Conservation (phyloP, 2,797 vertebrate species). For the Uromys caudimaculatus region DNA sequence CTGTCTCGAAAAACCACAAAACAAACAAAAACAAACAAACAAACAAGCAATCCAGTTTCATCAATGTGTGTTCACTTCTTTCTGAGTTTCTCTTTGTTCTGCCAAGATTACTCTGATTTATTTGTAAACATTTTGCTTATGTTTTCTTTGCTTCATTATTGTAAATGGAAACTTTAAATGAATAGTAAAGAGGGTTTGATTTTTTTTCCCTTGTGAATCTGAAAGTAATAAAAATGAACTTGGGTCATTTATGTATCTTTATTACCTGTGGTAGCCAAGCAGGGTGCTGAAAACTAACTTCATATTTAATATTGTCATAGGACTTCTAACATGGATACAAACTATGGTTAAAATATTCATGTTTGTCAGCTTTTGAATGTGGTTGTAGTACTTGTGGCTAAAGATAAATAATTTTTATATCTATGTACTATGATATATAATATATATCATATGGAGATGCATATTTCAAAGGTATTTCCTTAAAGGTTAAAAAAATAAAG, state of each 20-base stretch:
- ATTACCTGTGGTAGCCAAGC: background rate
- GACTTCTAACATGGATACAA: conserved; percentile 4
- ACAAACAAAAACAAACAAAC: too few species aligned
- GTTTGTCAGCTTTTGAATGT: background rate
- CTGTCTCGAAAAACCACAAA: too few species aligned
- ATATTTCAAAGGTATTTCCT: background rate
- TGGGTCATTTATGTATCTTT: background rate
- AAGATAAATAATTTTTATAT: conserved; percentile 6
- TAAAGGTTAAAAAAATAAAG: conserved; percentile 19
- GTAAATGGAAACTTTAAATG: conserved; percentile 44
- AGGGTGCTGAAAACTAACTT: background rate
- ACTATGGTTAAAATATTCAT: background rate
- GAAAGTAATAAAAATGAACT: conserved; percentile 50
- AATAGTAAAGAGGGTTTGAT: background rate
- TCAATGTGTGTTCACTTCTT: background rate
- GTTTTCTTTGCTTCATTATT: conserved; percentile 1
- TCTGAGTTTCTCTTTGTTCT: conserved; percentile 1
- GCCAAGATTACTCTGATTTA: background rate
- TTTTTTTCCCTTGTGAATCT: background rate
- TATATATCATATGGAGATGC: background rate
- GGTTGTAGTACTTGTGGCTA: background rate
- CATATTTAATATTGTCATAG: background rate
- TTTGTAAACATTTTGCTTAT: conserved; percentile 30
- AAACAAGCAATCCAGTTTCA: background rate
- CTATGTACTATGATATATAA: background rate